Evolutionary conservation across 2,888 invertebrate species (phyloP).

Genomic region (Drosophila affinis): DNA sequence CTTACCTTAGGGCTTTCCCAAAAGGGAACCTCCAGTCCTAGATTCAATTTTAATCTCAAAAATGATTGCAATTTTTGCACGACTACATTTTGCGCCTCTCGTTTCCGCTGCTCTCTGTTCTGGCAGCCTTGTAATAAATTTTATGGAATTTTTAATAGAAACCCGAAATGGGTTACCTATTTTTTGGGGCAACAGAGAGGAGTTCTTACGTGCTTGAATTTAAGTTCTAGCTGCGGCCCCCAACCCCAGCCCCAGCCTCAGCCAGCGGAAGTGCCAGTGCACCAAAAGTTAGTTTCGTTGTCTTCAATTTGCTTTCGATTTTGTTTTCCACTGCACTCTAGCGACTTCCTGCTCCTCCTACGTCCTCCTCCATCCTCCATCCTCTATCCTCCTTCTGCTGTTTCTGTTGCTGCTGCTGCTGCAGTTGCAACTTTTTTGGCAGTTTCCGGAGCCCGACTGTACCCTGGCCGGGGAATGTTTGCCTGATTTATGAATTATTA

Average conservation of each 20-base stretch:
- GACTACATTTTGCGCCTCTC: conserved; percentile 42
- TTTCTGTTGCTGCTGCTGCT: conserved; percentile 30
- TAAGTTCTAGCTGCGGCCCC: conserved; percentile 48
- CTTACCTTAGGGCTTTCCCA: neutral
- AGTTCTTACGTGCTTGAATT: conserved; percentile 71
- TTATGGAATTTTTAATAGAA: conserved; percentile 74
- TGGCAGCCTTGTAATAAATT: conserved; percentile 63
- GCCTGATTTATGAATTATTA: conserved; percentile 73
- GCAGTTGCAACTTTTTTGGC: conserved; percentile 51
- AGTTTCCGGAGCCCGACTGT: conserved; percentile 42
- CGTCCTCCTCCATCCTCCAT: conserved; percentile 7
- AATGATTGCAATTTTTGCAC: conserved; percentile 45
- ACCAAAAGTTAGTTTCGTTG: conserved; percentile 60
- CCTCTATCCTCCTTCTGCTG: conserved; percentile 2
- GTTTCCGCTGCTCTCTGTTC: neutral
- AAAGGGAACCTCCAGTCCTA: neutral
- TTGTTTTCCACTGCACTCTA: conserved; percentile 52
- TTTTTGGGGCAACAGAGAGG: conserved; percentile 43
- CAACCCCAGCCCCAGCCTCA: too few species aligned
- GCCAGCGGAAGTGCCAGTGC: conserved; percentile 57
- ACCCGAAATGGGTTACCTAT: conserved; percentile 48
- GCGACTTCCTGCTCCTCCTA: conserved; percentile 21
- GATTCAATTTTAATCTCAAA: conserved; percentile 35
- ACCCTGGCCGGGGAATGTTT: conserved; percentile 35
- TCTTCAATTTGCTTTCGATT: conserved; percentile 80